Percentiles rank a stretch among this genome's conserved stretches.
Evolutionary conservation across 1,140 invertebrate species (phyloP).

Genomic region (Aphidius ervi): DNA sequence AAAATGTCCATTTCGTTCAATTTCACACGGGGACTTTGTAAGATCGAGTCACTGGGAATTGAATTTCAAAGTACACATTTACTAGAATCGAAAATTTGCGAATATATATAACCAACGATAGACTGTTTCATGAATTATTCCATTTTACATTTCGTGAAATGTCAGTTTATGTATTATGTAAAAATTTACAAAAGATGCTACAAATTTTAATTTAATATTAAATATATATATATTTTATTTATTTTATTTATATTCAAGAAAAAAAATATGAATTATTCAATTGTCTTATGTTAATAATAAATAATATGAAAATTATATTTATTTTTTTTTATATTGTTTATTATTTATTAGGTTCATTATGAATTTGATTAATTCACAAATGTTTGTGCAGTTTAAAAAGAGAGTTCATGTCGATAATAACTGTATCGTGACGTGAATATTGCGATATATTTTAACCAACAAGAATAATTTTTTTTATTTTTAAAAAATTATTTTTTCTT

Average conservation of each 20-base stretch:
- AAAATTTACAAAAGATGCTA: no score
- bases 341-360: no score
- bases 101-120: slow-evolving; percentile 10
- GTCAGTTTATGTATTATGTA: no score
- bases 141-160: slow-evolving; percentile 13
- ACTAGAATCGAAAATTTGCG: slow-evolving; percentile 10
- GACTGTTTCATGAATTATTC: slow-evolving; percentile 24
- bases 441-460: slow-evolving; percentile 34
- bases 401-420: slow-evolving; percentile 50
- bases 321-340: no score
- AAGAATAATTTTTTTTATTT: not conserved
- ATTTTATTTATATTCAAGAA: no score
- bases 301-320: no score
- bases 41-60: slow-evolving; percentile 17
- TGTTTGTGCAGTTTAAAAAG: slow-evolving; percentile 14
- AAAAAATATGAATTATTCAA: no score
- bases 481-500: no score
- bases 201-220: no score
- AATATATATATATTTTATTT: no score
- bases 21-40: slow-evolving; percentile 23
- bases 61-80: slow-evolving; percentile 20
- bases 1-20: slow-evolving; percentile 31
- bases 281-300: no score
- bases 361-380: no score
- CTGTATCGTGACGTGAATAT: slow-evolving; percentile 46